Percentiles rank a stretch among this genome's conserved stretches.
Conservation (phyloP, 2,797 vertebrate genomes). For the Limosa lapponica region DNA sequence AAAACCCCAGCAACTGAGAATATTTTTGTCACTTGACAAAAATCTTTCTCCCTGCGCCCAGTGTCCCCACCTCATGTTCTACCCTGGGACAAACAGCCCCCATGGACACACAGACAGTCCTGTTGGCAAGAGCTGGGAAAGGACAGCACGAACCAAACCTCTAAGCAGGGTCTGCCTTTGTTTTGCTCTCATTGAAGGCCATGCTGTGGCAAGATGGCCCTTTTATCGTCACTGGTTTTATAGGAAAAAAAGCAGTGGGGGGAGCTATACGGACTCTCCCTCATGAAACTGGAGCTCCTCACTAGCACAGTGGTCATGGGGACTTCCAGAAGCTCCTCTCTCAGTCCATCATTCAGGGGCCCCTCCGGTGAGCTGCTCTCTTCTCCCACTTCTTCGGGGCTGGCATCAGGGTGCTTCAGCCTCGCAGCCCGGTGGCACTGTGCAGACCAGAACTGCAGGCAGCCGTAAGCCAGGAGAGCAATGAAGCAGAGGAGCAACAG, state of each 20-base stretch:
- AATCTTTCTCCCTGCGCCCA: background rate
- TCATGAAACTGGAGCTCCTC: constrained; percentile 38
- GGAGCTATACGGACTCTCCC: background rate
- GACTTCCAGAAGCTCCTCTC: constrained; percentile 72
- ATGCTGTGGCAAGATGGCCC: constrained; percentile 1
- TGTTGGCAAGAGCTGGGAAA: background rate
- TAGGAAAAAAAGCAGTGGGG: background rate
- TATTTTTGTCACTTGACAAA: constrained; percentile 10
- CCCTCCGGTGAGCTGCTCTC: constrained; percentile 54
- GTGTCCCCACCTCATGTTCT: background rate
- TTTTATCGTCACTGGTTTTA: background rate
- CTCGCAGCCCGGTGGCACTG: constrained; percentile 35
- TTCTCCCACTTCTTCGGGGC: constrained; percentile 21
- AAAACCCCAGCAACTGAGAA: background rate
- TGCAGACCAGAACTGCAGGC: constrained; percentile 75
- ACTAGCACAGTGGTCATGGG: constrained; percentile 69
- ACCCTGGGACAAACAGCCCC: background rate
- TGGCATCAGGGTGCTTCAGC: constrained; percentile 30
- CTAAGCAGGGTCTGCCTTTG: background rate
- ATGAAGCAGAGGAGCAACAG: constrained; percentile 74
- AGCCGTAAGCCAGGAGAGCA: constrained; percentile 71
- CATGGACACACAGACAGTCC: background rate
- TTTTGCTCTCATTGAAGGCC: constrained; percentile 35
- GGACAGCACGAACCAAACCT: background rate
- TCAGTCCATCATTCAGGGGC: background rate